These are phyloP conservation scores for Podargus strigoides DNA, from an alignment of 2,797 vertebrate genomes.

Conservation along the genomic window DNA sequence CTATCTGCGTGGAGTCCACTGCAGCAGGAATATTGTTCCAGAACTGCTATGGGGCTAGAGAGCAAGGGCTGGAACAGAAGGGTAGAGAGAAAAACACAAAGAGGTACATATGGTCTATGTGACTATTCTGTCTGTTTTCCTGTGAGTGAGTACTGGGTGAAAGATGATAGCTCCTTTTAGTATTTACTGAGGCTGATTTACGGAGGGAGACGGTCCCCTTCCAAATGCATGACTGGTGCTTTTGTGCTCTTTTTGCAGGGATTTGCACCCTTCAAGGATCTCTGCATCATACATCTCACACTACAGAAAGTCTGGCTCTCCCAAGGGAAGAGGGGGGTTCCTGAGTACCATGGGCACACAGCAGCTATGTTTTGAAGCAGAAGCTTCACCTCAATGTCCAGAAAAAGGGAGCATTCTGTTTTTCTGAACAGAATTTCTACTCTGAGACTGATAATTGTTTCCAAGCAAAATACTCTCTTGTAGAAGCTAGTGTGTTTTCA, in stretches of 20 bases:
- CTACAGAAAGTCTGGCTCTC: not conserved
- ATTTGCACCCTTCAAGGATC: not conserved
- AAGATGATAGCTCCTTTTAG: not conserved
- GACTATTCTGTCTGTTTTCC: not conserved
- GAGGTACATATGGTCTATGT: not conserved
- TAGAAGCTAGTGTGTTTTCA: not conserved
- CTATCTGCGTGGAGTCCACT: not conserved
- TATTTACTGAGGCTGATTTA: not conserved
- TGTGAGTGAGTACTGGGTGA: not conserved
- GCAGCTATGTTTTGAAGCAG: not conserved
- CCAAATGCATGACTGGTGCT: not conserved
- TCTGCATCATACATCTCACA: not conserved
- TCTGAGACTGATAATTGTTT: not conserved
- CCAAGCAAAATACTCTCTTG: not conserved
- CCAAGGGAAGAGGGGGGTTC: not conserved
- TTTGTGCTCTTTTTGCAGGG: not conserved
- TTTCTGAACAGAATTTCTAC: not conserved
- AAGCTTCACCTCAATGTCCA: not conserved
- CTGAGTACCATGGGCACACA: not conserved
- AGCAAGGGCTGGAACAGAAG: not conserved
- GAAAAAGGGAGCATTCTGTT: not conserved
- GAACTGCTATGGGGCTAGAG: not conserved
- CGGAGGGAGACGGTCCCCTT: not conserved
- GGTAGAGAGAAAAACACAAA: fast-evolving
- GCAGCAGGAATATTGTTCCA: not conserved